Evolutionary conservation across 2,797 vertebrate genomes (phyloP).

Genomic region (Rhabdomys pumilio): DNA sequence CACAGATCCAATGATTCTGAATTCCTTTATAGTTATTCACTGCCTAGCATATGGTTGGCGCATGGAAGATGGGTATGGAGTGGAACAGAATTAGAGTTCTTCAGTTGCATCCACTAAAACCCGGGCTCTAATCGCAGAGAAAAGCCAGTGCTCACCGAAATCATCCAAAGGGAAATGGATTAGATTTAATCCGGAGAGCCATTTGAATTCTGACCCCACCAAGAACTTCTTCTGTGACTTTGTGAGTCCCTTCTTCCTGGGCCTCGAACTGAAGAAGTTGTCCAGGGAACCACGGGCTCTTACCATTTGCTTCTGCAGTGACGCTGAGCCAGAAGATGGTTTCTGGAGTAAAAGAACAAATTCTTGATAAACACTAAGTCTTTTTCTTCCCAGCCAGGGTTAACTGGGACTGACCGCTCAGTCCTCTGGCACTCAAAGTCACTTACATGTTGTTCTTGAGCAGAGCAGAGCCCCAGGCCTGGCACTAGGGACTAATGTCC

Average conservation of each 20-base stretch:
- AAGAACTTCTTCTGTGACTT: neutral
- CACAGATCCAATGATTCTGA: slow-evolving; percentile 6
- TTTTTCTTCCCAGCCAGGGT: neutral
- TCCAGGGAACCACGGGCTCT: neutral
- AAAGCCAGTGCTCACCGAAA: neutral
- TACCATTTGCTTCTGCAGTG: neutral
- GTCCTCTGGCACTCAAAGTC: neutral
- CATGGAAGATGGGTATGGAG: neutral
- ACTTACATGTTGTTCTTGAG: slow-evolving; percentile 6
- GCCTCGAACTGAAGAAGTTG: neutral
- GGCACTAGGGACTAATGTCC: neutral
- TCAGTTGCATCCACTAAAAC: neutral
- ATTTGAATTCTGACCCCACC: neutral
- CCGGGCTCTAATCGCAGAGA: neutral
- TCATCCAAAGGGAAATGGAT: neutral
- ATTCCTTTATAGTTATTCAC: slow-evolving; percentile 58
- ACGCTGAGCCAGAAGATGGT: neutral
- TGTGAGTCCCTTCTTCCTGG: neutral
- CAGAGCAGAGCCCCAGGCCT: slow-evolving; percentile 10
- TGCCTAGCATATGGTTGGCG: slow-evolving; percentile 57
- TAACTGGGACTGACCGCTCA: neutral
- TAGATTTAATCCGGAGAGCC: neutral
- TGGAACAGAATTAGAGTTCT: neutral
- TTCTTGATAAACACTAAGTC: neutral
- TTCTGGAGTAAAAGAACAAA: neutral